phyloP scores from a whole-genome alignment of 1,140 invertebrate species.

The Aleiodes sp. region DNA sequence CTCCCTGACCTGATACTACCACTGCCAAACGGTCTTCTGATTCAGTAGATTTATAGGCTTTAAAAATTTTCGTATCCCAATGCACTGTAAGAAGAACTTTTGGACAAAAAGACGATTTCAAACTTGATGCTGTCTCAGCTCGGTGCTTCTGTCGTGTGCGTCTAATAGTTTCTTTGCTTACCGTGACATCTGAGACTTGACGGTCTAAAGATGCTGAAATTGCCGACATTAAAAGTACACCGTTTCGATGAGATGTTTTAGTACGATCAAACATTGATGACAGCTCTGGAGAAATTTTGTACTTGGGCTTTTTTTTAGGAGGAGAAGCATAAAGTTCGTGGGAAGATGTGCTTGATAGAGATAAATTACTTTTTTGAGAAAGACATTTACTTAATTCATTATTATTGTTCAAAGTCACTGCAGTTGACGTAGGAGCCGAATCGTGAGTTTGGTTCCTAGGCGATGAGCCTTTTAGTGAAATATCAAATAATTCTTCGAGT shows the following conservation, averaged over 20 bases:
- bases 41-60: background rate
- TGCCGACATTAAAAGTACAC: constrained; percentile 16
- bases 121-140: background rate
- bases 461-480: no score
- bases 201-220: constrained; percentile 13
- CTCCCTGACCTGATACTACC: constrained; percentile 24
- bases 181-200: constrained; percentile 15
- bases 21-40: constrained; percentile 27
- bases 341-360: no score
- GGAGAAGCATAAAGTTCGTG: constrained; percentile 26
- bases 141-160: constrained; percentile 17
- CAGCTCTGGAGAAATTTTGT: constrained; percentile 7
- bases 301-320: constrained; percentile 17
- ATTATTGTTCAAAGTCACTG: no score
- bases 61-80: constrained; percentile 29
- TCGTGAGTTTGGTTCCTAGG: no score
- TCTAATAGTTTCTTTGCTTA: constrained; percentile 15
- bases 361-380: no score
- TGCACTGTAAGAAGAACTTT: constrained; percentile 22
- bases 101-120: constrained; percentile 26
- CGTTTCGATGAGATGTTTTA: constrained; percentile 25
- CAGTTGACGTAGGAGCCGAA: no score
- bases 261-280: constrained; percentile 30
- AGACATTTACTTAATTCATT: no score
- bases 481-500: no score